phyloP scores from a whole-genome alignment of 2,113 vertebrate genomes.

The Semnornis frantzii region DNA sequence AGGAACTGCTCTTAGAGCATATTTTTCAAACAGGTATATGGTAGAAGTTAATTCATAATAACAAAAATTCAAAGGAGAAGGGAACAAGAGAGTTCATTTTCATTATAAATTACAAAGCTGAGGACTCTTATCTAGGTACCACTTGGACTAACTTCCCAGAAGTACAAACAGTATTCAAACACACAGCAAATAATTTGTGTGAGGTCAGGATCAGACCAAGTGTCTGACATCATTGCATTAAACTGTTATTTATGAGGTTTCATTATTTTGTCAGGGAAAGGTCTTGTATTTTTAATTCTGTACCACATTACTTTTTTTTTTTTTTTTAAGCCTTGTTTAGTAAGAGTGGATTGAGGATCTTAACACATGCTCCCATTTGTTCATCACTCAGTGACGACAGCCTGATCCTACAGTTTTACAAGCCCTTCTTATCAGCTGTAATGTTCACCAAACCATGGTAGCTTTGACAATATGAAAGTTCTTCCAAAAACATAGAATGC shows the following conservation, averaged over 20 bases:
- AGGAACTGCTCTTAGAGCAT: neutral
- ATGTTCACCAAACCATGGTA: neutral
- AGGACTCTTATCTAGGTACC: neutral
- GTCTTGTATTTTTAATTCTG: neutral
- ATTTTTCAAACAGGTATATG: neutral
- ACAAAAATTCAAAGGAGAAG: neutral
- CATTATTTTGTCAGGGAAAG: neutral
- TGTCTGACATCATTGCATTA: neutral
- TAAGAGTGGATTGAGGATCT: neutral
- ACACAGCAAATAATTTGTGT: neutral
- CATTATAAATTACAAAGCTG: neutral
- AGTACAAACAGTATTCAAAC: rapidly evolving
- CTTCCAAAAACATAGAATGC: neutral
- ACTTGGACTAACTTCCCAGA: neutral
- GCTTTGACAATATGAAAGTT: neutral
- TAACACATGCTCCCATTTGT: neutral
- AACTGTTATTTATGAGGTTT: neutral
- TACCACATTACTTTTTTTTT: neutral
- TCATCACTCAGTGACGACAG: neutral
- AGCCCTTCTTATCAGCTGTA: neutral
- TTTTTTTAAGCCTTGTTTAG: neutral
- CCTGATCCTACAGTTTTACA: neutral
- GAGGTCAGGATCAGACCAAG: neutral
- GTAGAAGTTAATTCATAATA: neutral
- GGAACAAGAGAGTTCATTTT: neutral